Base-by-base conservation (phyloP, 1,140 invertebrate genomes). In the Tribolium madens region DNA sequence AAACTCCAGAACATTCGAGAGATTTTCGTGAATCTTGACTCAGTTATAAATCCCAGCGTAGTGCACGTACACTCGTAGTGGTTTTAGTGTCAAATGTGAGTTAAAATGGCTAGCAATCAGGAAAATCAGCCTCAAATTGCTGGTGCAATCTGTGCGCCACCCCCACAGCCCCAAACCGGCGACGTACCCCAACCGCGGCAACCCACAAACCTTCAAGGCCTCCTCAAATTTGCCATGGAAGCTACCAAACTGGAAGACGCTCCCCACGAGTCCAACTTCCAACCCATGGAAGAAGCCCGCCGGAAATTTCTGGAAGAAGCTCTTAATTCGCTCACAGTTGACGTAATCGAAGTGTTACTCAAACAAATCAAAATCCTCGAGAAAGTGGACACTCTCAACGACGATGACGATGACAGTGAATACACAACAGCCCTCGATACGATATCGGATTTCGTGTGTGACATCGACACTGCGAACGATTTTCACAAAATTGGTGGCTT, bases 401-500 rank as follows among this genome's bases (percentile, higher is more conserved):
- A 84, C 0, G 88, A 88, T 1, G 88, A 90, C 46, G 86, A 89
- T 52, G 80, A 91, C 1, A 86, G 89, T 0, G 87, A 90, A 17
- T 88, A 90, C 46, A 84, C 88, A 13, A 85, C 89, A 33, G 84
- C 85, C 0, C 86, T 95, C 6, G 90, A 92, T 18, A 88, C 87
- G 33, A 87, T 95, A 26, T 83, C 88, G 6, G 91, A 92, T 73
- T 89, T 88, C 82, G 89, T 92, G 68, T 92, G 93, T 83, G 89
- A 90, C 76, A 91, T 94, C 57, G 93, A 95, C 84, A 86, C 91
- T 53, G 92, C 94, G 9, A 93, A 91, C 82, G 93, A 95, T 88
- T 95, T 95, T 84, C 91, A 92, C 80, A 95, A 95, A 86, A 91
- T 96, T 80, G 93, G 92, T 4, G 94, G 93, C 0, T 94, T 94